Conservation (phyloP, 64 coral and sea anemone genomes). For the Montipora sp. region DNA sequence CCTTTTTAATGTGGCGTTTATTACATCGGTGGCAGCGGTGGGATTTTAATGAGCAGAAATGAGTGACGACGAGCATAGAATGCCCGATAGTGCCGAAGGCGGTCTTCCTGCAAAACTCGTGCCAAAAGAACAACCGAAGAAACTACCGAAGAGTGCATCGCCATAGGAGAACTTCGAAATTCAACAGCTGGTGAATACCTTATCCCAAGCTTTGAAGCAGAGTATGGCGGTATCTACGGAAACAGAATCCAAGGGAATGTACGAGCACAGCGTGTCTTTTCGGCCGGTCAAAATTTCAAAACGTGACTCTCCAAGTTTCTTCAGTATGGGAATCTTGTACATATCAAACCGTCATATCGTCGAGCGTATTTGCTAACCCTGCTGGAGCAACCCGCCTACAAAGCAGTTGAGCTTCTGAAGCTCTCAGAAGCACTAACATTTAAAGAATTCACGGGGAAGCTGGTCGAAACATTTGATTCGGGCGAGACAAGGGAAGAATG, state of each 20-base stretch:
- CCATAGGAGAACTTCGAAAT: background rate
- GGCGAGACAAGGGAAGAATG: constrained; percentile 57
- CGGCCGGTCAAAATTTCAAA: constrained; percentile 51
- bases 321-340: constrained; percentile 54
- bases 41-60: constrained; percentile 10
- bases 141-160: background rate
- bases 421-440: constrained; percentile 9
- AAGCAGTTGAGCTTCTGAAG: constrained; percentile 47
- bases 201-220: constrained; percentile 20
- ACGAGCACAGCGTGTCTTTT: constrained; percentile 11
- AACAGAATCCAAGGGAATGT: constrained; percentile 44
- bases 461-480: constrained; percentile 61
- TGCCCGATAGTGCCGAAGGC: background rate
- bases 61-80: constrained; percentile 20
- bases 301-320: constrained; percentile 44
- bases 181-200: constrained; percentile 41
- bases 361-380: constrained; percentile 54
- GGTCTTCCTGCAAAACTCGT: background rate
- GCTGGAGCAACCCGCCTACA: constrained; percentile 63
- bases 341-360: constrained; percentile 22
- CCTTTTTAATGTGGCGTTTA: too few relatives aligned
- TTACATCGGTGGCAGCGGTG: too few relatives aligned
- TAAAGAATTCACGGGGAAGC: constrained; percentile 29
- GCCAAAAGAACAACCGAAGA: background rate
- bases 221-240: constrained; percentile 14